A percentile compares a stretch with the other conserved stretches of the same genome.
Evolutionary conservation across 2,113 vertebrate species (phyloP).

Genomic region (Philantomba maxwellii): DNA sequence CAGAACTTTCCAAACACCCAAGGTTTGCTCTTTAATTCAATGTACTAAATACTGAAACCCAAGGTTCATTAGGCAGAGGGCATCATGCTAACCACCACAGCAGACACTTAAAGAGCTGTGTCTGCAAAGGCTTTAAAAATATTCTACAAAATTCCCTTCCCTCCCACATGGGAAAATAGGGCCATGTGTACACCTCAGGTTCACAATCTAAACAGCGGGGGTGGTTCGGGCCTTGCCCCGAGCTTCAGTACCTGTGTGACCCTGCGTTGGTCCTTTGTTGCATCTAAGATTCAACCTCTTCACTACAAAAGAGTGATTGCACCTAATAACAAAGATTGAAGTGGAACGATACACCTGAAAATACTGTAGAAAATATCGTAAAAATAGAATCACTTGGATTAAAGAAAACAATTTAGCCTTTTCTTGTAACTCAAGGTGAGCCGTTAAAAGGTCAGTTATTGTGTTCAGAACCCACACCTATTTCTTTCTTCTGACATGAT

Average conservation of each 20-base stretch:
- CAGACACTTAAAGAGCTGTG: not conserved
- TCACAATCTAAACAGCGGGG: not conserved
- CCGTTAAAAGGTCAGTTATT: not conserved
- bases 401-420: not conserved
- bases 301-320: not conserved
- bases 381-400: not conserved
- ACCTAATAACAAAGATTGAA: not conserved
- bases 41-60: not conserved
- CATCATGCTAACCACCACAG: not conserved
- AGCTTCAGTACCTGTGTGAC: not conserved
- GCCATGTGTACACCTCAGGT: accelerated
- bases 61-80: not conserved
- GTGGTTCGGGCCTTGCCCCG: not conserved
- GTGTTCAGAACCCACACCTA: not conserved
- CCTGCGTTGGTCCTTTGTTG: not conserved
- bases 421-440: constrained; percentile 5
- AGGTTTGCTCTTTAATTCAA: not conserved
- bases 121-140: not conserved
- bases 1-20: not conserved
- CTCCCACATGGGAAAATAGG: not conserved
- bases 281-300: not conserved
- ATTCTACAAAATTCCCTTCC: not conserved
- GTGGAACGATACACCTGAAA: not conserved
- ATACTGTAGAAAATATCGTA: not conserved
- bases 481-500: not conserved